A percentile compares a stretch with the other conserved stretches of the same genome.
These are phyloP conservation scores for Manis crassicaudata DNA, from an alignment of 2,797 vertebrate species.

Conservation along the genomic window DNA sequence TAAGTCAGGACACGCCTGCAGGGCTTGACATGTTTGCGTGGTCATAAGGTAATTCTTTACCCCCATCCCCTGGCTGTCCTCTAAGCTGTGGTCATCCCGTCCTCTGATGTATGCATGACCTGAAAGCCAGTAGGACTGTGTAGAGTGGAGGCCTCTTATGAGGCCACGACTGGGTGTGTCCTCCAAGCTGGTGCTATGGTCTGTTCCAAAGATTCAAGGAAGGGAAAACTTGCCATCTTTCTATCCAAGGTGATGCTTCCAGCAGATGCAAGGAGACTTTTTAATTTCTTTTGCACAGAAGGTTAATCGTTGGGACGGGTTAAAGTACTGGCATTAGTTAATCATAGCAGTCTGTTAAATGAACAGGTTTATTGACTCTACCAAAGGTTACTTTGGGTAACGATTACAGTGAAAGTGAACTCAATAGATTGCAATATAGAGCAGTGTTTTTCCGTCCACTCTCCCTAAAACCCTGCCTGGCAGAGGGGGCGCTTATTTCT, in stretches of 20 bases:
- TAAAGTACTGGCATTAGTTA: slow-evolving; percentile 22
- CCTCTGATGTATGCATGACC: slow-evolving; percentile 11
- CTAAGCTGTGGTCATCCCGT: slow-evolving; percentile 59
- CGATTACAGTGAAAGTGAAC: not conserved
- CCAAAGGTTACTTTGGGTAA: slow-evolving; percentile 34
- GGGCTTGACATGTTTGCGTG: slow-evolving; percentile 1
- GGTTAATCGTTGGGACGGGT: not conserved
- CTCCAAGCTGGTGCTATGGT: not conserved
- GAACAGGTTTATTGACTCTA: slow-evolving; percentile 52
- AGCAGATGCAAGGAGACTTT: slow-evolving; percentile 12
- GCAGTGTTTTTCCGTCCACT: not conserved
- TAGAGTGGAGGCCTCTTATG: not conserved
- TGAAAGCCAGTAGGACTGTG: not conserved
- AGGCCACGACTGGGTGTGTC: not conserved
- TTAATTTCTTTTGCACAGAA: slow-evolving; percentile 46
- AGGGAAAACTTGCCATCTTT: slow-evolving; percentile 19
- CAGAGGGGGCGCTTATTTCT: not conserved
- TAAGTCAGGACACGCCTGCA: slow-evolving; percentile 71
- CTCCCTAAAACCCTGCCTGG: not conserved
- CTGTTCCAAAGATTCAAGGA: not conserved
- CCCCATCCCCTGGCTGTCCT: not conserved
- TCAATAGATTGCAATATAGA: not conserved
- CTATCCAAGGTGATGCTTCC: not conserved
- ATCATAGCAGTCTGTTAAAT: slow-evolving; percentile 41
- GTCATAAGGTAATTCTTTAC: slow-evolving; percentile 64